Evolutionary conservation across 2,797 vertebrate genomes (phyloP).

Genomic region (Eulemur coronatus): DNA sequence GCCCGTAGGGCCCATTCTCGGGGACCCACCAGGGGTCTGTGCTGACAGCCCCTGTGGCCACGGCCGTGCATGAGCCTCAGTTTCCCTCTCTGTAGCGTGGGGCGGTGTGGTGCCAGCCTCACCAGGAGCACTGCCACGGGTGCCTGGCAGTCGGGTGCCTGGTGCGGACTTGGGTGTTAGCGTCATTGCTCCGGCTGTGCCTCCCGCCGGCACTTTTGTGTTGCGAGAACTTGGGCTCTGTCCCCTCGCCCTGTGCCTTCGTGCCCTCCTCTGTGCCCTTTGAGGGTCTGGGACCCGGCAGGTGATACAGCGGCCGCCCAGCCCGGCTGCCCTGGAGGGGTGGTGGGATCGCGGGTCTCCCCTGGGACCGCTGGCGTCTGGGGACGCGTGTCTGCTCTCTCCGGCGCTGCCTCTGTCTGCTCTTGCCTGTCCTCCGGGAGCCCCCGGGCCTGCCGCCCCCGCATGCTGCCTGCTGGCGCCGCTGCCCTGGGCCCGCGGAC

Average conservation of each 20-base stretch:
- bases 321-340: too few relatives aligned
- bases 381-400: background rate
- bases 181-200: background rate
- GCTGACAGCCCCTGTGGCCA: fast-evolving
- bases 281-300: too few relatives aligned
- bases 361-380: background rate
- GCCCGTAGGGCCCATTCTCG: fast-evolving
- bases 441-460: background rate
- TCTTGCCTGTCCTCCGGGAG: background rate
- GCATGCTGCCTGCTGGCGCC: background rate
- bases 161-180: background rate
- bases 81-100: background rate
- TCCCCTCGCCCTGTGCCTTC: background rate
- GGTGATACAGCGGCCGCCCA: fast-evolving
- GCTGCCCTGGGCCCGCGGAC: background rate
- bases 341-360: background rate
- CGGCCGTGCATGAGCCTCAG: fast-evolving
- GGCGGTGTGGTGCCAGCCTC: fast-evolving
- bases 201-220: too few relatives aligned
- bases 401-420: background rate
- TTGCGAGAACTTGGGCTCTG: fast-evolving
- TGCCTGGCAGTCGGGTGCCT: background rate
- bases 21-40: fast-evolving
- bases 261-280: background rate
- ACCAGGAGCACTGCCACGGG: fast-evolving